Percentiles rank a stretch among this genome's conserved stretches.
Conservation (phyloP, 1,140 invertebrate genomes). For the Heliothis subflexa region DNA sequence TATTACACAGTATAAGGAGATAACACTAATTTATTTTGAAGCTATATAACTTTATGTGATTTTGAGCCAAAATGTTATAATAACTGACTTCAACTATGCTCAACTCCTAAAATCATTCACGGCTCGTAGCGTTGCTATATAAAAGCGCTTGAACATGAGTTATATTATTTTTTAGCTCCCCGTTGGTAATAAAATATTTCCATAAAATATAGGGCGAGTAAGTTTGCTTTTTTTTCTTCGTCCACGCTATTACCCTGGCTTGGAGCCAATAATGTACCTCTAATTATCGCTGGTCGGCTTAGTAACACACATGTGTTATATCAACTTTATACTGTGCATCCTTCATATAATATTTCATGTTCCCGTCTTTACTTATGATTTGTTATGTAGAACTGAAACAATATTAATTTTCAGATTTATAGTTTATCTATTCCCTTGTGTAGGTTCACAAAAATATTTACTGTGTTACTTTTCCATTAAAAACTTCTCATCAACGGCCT, state of each 20-base stretch:
- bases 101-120: background rate
- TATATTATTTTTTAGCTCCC: background rate
- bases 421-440: no score
- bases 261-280: constrained; percentile 25
- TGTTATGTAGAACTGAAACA: background rate
- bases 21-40: background rate
- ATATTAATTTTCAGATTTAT: no score
- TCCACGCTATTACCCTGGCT: background rate
- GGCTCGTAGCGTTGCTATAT: background rate
- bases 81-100: background rate
- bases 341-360: background rate
- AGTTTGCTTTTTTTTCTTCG: constrained; percentile 3
- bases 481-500: no score
- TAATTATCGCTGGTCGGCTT: constrained; percentile 15
- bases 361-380: background rate
- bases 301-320: background rate
- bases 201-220: constrained; percentile 16
- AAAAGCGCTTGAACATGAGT: no score
- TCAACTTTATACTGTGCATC: background rate
- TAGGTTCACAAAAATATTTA: no score
- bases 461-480: no score
- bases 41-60: no score
- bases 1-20: background rate
- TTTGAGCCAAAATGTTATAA: background rate
- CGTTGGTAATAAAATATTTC: background rate